These are phyloP conservation scores for Eupithecia subfuscata DNA, from an alignment of 2,888 invertebrate genomes.

Conservation along the genomic window DNA sequence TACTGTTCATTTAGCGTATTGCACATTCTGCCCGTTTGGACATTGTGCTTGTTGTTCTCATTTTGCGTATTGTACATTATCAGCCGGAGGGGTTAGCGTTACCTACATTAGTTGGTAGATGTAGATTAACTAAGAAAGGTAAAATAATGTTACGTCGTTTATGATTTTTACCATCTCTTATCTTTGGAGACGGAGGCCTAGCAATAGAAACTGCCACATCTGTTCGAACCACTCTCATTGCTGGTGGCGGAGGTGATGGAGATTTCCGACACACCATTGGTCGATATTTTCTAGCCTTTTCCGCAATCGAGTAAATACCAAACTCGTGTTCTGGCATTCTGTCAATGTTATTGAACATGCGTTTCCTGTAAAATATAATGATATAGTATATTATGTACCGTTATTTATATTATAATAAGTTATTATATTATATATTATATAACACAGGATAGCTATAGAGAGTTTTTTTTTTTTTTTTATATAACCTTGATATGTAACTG, in stretches of 20 bases:
- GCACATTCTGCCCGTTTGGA: too few species aligned
- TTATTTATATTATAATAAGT: too few species aligned
- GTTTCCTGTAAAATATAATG: slow-evolving; percentile 59
- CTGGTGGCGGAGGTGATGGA: slow-evolving; percentile 61
- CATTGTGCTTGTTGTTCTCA: too few species aligned
- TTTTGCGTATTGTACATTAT: too few species aligned
- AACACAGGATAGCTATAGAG: not conserved
- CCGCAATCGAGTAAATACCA: slow-evolving; percentile 73
- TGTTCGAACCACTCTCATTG: slow-evolving; percentile 53
- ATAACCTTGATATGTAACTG: not conserved
- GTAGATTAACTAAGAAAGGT: too few species aligned
- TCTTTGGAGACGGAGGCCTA: slow-evolving; percentile 63
- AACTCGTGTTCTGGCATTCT: slow-evolving; percentile 68
- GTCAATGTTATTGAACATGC: slow-evolving; percentile 63
- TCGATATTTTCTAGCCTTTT: slow-evolving; percentile 56
- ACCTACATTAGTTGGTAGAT: too few species aligned
- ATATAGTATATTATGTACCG: not conserved
- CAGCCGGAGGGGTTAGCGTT: too few species aligned
- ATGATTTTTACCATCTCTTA: slow-evolving; percentile 61
- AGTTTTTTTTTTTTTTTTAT: not conserved
- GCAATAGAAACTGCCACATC: slow-evolving; percentile 47
- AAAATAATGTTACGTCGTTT: not conserved
- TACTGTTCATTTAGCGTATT: too few species aligned
- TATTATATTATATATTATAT: too few species aligned
- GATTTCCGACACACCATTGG: slow-evolving; percentile 60